These are phyloP conservation scores for Pristionchus exspectatus DNA, from an alignment of 2,888 invertebrate species.

Conservation along the genomic window DNA sequence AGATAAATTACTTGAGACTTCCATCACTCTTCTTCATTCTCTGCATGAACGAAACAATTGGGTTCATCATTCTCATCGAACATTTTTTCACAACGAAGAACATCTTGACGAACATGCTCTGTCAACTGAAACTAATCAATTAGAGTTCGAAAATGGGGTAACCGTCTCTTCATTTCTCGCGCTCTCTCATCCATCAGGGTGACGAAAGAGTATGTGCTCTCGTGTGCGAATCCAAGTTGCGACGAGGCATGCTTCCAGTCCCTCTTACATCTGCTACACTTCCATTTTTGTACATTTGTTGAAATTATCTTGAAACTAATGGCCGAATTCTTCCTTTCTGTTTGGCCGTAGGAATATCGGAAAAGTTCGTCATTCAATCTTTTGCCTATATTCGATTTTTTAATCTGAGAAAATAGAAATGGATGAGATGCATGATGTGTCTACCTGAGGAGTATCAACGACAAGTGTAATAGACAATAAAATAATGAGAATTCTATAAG, in stretches of 20 bases:
- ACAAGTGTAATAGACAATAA: too few species aligned
- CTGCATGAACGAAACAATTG: slow-evolving; percentile 49
- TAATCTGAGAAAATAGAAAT: too few species aligned
- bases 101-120: slow-evolving; percentile 30
- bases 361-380: too few species aligned
- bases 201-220: not conserved
- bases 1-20: not conserved
- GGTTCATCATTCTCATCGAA: slow-evolving; percentile 46
- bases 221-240: too few species aligned
- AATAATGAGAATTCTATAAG: too few species aligned
- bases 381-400: too few species aligned
- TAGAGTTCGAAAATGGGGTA: not conserved
- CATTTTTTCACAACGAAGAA: not conserved
- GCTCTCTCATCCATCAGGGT: not conserved
- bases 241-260: too few species aligned
- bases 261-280: too few species aligned
- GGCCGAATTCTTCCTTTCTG: too few species aligned
- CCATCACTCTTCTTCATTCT: slow-evolving; percentile 29
- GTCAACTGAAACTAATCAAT: not conserved
- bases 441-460: too few species aligned
- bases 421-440: too few species aligned
- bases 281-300: not conserved
- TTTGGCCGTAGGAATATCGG: too few species aligned
- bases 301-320: not conserved
- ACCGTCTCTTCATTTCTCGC: not conserved